phyloP scores from a whole-genome alignment of 1,140 invertebrate genomes.

The Pogonomyrmex californicus region DNA sequence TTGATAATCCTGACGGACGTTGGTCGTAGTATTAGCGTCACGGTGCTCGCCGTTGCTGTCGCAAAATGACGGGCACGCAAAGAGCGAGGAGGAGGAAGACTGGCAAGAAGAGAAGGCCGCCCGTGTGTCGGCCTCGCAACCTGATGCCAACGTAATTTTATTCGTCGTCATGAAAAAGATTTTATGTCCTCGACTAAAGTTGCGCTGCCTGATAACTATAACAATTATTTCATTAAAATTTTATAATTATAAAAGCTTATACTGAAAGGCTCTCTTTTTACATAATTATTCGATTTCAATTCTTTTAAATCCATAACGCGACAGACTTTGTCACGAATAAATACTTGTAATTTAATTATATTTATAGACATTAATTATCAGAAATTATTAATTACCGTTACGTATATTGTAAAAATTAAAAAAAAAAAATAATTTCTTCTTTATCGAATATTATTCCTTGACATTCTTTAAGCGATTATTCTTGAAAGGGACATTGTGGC shows the following conservation, averaged over 20 bases:
- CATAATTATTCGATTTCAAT: neutral
- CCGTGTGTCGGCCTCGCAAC: conserved; percentile 73
- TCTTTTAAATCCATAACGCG: neutral
- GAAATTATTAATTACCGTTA: neutral
- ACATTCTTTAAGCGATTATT: neutral
- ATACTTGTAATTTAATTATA: too few relatives aligned
- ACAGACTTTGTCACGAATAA: neutral
- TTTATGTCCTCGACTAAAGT: conserved; percentile 8
- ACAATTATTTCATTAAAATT: conserved; percentile 33
- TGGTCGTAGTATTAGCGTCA: conserved; percentile 82
- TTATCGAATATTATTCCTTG: neutral
- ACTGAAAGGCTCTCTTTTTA: neutral
- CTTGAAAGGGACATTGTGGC: conserved; percentile 39
- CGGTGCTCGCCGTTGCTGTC: conserved; percentile 73
- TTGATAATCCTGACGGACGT: conserved; percentile 83
- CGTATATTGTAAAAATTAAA: neutral
- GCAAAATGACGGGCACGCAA: conserved; percentile 68
- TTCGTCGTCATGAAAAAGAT: conserved; percentile 47
- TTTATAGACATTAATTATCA: neutral
- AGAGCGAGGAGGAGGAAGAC: conserved; percentile 64
- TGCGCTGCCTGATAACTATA: conserved; percentile 7
- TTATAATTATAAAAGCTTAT: neutral
- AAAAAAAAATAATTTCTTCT: neutral
- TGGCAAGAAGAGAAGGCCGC: conserved; percentile 70
- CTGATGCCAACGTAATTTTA: conserved; percentile 75